These are phyloP conservation scores for Drosophila pseudoobscura DNA, from an alignment of 1,140 invertebrate genomes.

Conservation along the genomic window DNA sequence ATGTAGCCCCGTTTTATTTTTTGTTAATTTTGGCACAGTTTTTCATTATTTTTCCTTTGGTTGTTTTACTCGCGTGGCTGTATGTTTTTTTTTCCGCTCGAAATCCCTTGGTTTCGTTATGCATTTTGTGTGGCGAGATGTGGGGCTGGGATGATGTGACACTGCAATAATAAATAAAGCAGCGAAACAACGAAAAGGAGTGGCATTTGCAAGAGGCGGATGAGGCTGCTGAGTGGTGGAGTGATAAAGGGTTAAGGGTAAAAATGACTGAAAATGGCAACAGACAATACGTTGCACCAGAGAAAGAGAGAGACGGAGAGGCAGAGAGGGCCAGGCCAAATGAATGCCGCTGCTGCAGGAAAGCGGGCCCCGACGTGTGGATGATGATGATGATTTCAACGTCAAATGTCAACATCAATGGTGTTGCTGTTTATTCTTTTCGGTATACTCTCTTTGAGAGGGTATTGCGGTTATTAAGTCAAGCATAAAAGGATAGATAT, in stretches of 20 bases:
- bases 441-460: no score
- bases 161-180: slow-evolving; percentile 75
- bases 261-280: slow-evolving; percentile 71
- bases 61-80: slow-evolving; percentile 1
- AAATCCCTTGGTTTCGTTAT: slow-evolving; percentile 32
- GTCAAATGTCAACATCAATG: slow-evolving; percentile 78
- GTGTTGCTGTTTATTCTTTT: slow-evolving; percentile 46
- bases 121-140: slow-evolving; percentile 38
- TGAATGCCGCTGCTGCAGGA: background rate
- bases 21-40: slow-evolving; percentile 69
- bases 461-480: background rate
- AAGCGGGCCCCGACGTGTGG: slow-evolving; percentile 29
- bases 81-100: slow-evolving; percentile 4
- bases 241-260: slow-evolving; percentile 6
- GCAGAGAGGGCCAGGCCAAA: background rate
- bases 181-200: slow-evolving; percentile 30
- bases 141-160: slow-evolving; percentile 25
- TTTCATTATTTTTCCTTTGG: slow-evolving; percentile 25
- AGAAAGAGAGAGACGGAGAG: slow-evolving; percentile 20
- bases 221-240: background rate
- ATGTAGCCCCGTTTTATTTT: slow-evolving; percentile 51
- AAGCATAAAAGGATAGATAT: no score
- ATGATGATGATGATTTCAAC: slow-evolving; percentile 57
- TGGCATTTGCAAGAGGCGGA: background rate
- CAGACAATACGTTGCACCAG: slow-evolving; percentile 62